A percentile compares a stretch with the other conserved stretches of the same genome.
phyloP scores from a whole-genome alignment of 2,113 vertebrate genomes.

The Tenrec ecaudatus region DNA sequence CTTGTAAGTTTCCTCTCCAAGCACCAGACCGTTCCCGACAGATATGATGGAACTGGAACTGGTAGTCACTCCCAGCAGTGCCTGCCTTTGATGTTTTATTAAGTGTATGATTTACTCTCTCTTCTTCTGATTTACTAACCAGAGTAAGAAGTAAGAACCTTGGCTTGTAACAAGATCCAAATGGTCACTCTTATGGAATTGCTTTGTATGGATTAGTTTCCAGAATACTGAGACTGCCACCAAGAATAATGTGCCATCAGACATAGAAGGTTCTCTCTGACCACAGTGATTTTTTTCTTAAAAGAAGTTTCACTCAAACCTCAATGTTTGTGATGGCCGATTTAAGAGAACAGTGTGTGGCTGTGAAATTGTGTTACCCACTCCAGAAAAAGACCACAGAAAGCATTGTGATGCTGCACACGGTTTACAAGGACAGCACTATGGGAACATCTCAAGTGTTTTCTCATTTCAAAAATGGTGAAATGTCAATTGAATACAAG shows the following conservation, averaged over 20 bases:
- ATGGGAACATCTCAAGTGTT: no score
- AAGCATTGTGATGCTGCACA: no score
- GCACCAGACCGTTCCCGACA: slow-evolving; percentile 20
- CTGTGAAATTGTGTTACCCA: no score
- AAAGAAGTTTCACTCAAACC: no score
- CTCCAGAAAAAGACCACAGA: no score
- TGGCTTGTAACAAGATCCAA: slow-evolving; percentile 62
- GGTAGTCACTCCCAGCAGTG: slow-evolving; percentile 60
- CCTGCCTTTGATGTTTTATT: slow-evolving; percentile 79
- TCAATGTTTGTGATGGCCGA: no score
- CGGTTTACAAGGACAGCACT: no score
- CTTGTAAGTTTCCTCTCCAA: slow-evolving; percentile 33
- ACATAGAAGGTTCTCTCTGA: not conserved
- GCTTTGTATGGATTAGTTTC: slow-evolving; percentile 35
- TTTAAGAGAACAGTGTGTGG: no score
- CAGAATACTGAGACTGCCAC: slow-evolving; percentile 18
- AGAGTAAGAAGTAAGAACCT: slow-evolving; percentile 60
- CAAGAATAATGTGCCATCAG: slow-evolving; percentile 42
- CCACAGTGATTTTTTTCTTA: no score
- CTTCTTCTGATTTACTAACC: slow-evolving; percentile 65
- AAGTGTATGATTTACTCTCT: slow-evolving; percentile 68
- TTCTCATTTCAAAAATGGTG: no score
- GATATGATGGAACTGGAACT: slow-evolving; percentile 45
- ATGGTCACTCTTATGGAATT: slow-evolving; percentile 52
- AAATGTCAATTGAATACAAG: no score